A percentile compares a stretch with the other conserved stretches of the same genome.
Conservation (phyloP, 2,888 invertebrate genomes). For the Drosophila niveifrons region DNA sequence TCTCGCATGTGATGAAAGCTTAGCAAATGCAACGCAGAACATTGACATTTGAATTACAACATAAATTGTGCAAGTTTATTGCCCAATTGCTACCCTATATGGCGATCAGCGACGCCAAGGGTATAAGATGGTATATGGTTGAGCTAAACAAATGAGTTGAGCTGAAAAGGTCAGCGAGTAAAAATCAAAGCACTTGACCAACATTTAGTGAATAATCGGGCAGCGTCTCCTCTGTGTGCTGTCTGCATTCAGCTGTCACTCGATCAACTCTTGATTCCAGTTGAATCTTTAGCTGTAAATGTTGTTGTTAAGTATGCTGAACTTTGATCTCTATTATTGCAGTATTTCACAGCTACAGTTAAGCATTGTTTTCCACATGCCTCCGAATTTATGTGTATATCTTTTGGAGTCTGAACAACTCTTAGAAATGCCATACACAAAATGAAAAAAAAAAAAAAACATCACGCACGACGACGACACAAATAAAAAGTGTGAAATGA, state of each 20-base stretch:
- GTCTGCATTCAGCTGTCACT: constrained; percentile 17
- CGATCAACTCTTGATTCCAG: constrained; percentile 17
- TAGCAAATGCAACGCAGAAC: neutral
- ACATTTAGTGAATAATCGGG: constrained; percentile 27
- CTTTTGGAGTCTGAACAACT: constrained; percentile 20
- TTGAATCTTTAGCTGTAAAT: constrained; percentile 11
- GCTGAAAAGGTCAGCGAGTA: constrained; percentile 41
- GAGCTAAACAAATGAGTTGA: constrained; percentile 16
- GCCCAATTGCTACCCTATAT: neutral
- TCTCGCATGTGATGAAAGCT: no score
- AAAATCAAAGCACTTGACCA: constrained; percentile 48
- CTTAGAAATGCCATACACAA: constrained; percentile 44
- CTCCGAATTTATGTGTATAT: constrained; percentile 11
- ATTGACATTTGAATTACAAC: neutral
- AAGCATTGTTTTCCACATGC: constrained; percentile 8
- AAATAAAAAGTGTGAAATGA: constrained; percentile 15
- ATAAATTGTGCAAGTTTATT: neutral
- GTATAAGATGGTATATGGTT: constrained; percentile 13
- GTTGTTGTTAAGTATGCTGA: constrained; percentile 14
- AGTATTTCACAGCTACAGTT: constrained; percentile 25
- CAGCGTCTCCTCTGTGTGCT: constrained; percentile 25
- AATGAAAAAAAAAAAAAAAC: neutral
- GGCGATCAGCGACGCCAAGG: neutral
- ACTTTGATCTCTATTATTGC: constrained; percentile 31
- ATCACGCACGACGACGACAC: constrained; percentile 34